Evolutionary conservation across 1,140 invertebrate genomes (phyloP).

Genomic region (Vollenhovia emeryi): DNA sequence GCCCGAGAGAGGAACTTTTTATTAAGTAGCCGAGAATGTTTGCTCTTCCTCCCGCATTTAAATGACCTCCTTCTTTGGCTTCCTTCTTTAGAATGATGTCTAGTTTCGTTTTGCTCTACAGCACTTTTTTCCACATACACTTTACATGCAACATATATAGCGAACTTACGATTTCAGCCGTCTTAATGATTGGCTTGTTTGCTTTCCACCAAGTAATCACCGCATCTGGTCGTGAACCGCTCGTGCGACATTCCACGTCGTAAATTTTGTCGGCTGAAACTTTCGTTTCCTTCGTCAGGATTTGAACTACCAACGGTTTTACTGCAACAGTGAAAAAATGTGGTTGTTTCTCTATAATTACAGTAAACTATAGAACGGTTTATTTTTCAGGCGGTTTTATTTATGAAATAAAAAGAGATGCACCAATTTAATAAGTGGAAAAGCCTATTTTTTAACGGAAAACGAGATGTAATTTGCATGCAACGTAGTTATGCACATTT

Average conservation of each 20-base stretch:
- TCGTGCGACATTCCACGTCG: constrained; percentile 93
- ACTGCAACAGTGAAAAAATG: constrained; percentile 87
- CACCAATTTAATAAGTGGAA: background rate
- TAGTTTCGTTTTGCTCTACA: background rate
- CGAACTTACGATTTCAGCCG: constrained; percentile 91
- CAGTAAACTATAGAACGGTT: background rate
- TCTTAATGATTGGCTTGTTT: constrained; percentile 90
- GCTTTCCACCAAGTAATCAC: constrained; percentile 94
- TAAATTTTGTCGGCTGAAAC: constrained; percentile 93
- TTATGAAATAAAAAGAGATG: background rate
- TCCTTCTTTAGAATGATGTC: background rate
- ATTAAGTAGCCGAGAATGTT: constrained; percentile 2
- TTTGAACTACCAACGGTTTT: constrained; percentile 92
- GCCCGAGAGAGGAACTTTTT: background rate
- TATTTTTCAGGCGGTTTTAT: background rate
- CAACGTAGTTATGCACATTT: constrained; percentile 8
- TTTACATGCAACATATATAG: background rate
- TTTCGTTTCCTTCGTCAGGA: constrained; percentile 91
- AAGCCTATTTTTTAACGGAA: background rate
- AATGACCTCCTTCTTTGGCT: background rate
- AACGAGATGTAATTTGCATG: background rate
- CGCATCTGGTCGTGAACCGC: constrained; percentile 92
- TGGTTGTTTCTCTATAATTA: background rate
- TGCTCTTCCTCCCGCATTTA: background rate
- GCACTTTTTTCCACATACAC: background rate